Conservation (phyloP, 2,888 invertebrate species). For the Andrena praecox region DNA sequence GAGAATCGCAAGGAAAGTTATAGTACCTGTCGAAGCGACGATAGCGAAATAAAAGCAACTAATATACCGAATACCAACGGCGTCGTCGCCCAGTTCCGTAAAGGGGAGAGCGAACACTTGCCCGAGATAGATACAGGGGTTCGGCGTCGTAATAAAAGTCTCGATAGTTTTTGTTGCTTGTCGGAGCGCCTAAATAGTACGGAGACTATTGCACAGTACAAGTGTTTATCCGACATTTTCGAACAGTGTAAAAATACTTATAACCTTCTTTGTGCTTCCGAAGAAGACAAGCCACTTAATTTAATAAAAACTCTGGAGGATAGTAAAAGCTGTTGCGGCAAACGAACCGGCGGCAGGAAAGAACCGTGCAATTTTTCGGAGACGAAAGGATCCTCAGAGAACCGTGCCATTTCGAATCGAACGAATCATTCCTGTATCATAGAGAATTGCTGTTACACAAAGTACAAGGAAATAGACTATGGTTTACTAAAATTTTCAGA, state of each 20-base stretch:
- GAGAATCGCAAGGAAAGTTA: slow-evolving; percentile 45
- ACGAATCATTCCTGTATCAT: slow-evolving; percentile 64
- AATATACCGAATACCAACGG: slow-evolving; percentile 31
- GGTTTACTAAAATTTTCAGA: slow-evolving; percentile 70
- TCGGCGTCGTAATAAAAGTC: slow-evolving; percentile 20
- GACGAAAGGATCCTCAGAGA: slow-evolving; percentile 22
- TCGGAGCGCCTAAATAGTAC: slow-evolving; percentile 37
- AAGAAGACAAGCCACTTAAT: slow-evolving; percentile 60
- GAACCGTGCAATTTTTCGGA: slow-evolving; percentile 31
- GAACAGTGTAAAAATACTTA: slow-evolving; percentile 40
- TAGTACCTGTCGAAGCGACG: slow-evolving; percentile 45
- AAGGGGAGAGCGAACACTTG: slow-evolving; percentile 30
- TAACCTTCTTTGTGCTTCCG: slow-evolving; percentile 35
- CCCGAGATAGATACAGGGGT: slow-evolving; percentile 21
- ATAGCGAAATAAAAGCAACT: slow-evolving; percentile 27
- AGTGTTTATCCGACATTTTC: slow-evolving; percentile 43
- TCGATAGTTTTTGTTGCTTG: slow-evolving; percentile 27
- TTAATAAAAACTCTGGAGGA: slow-evolving; percentile 48
- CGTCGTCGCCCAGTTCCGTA: slow-evolving; percentile 4
- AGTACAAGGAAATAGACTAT: slow-evolving; percentile 68
- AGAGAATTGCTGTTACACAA: slow-evolving; percentile 53
- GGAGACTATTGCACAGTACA: slow-evolving; percentile 31
- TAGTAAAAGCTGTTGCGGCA: slow-evolving; percentile 21
- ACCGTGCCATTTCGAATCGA: slow-evolving; percentile 47
- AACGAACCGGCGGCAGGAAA: slow-evolving; percentile 29